Base-by-base conservation (phyloP, 1,140 invertebrate species). In the Dufourea novaeangliae region DNA sequence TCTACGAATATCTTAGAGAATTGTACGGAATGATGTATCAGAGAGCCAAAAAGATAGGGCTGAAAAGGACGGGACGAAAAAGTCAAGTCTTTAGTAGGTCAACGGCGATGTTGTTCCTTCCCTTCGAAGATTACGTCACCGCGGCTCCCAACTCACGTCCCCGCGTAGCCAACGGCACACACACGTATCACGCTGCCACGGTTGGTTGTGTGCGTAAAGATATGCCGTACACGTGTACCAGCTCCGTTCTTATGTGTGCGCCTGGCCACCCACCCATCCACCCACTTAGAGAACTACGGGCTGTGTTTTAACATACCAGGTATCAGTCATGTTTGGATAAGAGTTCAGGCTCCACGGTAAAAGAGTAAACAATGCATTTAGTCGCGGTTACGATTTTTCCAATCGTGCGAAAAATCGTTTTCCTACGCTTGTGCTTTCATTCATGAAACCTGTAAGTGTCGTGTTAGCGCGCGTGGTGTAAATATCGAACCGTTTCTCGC, bases 1-100 rank as follows among this genome's bases (percentile, higher is more conserved):
- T n/a, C n/a, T n/a, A n/a, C n/a, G n/a, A n/a, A n/a, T n/a, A n/a
- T n/a, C 8, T 20, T 7, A n/a, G 1, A 50, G 20, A n/a, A 50
- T 37, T 8, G 34, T 8, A 8, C 34, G 46, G 0, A 7, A 7
- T n/a, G n/a, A n/a, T 1, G 20, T 50, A 50, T n/a, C 14, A 64
- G 67, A 54, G 80, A 54, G 44, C 56, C 52, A 67, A 76, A 80
- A 79, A 83, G 67, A 71, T 71, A 85, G 84, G 78, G 84, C 79
- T 71, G 59, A 46, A 67, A 76, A 76, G 39, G 80, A 78, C 75
- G 52, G 14, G 74, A 71, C 59, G 76, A 84, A 86, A 85, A 86
- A 85, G 80, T 85, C 41, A 27, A 61, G 63, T 78, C 77, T 86
- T 87, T 88, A 87, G 86, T 88, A 88, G 86, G 86, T 88, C 86